These are phyloP conservation scores for Graptemys geographica DNA, from an alignment of 2,797 vertebrate genomes.

Conservation along the genomic window DNA sequence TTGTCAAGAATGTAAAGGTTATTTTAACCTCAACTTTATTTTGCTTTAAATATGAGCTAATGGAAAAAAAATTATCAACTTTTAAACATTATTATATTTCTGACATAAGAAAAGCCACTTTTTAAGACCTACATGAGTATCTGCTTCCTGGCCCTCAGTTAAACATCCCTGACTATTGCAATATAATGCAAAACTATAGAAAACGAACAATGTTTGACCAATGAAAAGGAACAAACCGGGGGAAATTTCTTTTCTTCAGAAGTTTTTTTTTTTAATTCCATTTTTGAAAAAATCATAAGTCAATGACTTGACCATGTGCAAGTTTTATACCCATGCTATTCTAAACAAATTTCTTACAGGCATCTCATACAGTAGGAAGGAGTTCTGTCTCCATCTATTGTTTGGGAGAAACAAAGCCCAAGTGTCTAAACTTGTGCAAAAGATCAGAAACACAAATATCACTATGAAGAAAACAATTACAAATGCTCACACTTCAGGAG, in stretches of 20 bases:
- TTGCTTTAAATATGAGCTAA: neutral
- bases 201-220: neutral
- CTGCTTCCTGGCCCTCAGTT: neutral
- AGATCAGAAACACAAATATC: neutral
- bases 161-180: neutral
- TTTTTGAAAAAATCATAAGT: neutral
- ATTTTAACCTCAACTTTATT: neutral
- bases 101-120: neutral
- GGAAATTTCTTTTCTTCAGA: neutral
- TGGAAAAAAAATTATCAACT: neutral
- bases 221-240: neutral
- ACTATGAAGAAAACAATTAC: neutral
- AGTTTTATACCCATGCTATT: neutral
- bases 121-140: neutral
- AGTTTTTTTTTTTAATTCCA: neutral
- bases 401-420: neutral
- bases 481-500: fast-evolving
- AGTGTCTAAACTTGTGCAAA: neutral
- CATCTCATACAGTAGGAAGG: neutral
- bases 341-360: neutral
- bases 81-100: neutral
- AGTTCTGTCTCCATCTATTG: slow-evolving; percentile 55
- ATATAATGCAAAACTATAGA: neutral
- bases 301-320: neutral
- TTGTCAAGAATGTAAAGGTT: neutral